Conservation (phyloP, 2,888 invertebrate genomes). For the Lymantria dispar region DNA sequence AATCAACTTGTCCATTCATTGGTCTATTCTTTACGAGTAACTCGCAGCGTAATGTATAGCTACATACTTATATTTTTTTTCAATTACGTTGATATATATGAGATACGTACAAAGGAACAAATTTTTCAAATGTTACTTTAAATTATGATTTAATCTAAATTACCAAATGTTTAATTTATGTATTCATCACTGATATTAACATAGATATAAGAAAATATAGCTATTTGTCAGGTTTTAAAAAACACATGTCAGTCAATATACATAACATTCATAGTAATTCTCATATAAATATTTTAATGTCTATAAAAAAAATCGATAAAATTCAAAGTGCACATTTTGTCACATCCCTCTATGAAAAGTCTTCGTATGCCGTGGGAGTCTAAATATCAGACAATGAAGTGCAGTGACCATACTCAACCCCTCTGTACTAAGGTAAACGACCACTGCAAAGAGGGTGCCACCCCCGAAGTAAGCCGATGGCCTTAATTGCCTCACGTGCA, state of each 20-base stretch:
- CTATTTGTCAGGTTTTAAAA: not conserved
- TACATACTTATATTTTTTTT: too few species aligned
- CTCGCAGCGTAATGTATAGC: too few species aligned
- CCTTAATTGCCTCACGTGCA: slow-evolving; percentile 78
- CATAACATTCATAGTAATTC: not conserved
- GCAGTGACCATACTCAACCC: slow-evolving; percentile 70
- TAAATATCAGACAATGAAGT: slow-evolving; percentile 41
- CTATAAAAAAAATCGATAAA: not conserved
- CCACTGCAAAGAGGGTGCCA: slow-evolving; percentile 72
- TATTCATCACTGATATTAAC: too few species aligned
- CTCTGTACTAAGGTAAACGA: slow-evolving; percentile 70
- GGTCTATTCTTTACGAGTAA: too few species aligned
- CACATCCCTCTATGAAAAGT: slow-evolving; percentile 6
- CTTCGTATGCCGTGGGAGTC: slow-evolving; percentile 48
- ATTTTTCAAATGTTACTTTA: too few species aligned
- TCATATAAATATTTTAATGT: not conserved
- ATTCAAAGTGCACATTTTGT: slow-evolving; percentile 2
- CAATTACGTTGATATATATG: too few species aligned
- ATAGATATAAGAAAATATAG: too few species aligned
- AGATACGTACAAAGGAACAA: too few species aligned
- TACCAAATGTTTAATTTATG: too few species aligned
- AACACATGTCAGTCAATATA: not conserved
- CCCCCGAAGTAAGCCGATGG: slow-evolving; percentile 60
- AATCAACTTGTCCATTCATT: too few species aligned
- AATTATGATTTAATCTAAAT: too few species aligned